Evolutionary conservation across 1,140 invertebrate genomes (phyloP).

Genomic region (Zeugodacus cucurbitae): DNA sequence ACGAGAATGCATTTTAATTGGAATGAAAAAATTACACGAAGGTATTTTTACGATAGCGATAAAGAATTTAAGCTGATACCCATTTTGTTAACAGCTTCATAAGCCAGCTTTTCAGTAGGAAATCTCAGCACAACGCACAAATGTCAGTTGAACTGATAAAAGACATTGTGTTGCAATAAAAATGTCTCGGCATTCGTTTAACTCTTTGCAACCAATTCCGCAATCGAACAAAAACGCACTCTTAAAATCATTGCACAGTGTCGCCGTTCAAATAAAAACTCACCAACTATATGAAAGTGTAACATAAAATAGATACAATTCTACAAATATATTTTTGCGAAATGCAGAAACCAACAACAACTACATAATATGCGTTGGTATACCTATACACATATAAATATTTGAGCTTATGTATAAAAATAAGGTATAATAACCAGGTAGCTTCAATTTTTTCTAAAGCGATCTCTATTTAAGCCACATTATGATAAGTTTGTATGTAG

Average conservation of each 20-base stretch:
- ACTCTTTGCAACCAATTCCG: not conserved
- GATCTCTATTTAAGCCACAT: not conserved
- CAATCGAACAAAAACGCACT: not conserved
- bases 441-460: no score
- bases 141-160: slow-evolving; percentile 19
- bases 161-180: slow-evolving; percentile 22
- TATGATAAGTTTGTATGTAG: not conserved
- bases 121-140: not conserved
- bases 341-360: not conserved
- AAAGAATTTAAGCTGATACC: slow-evolving; percentile 17
- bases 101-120: not conserved
- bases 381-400: not conserved
- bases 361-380: not conserved
- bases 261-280: not conserved
- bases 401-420: not conserved
- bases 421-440: no score
- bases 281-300: not conserved
- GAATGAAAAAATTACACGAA: not conserved
- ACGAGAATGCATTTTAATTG: slow-evolving; percentile 11
- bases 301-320: not conserved
- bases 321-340: not conserved
- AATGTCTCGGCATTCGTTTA: slow-evolving; percentile 7
- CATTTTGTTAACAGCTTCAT: slow-evolving; percentile 30
- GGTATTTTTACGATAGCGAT: slow-evolving; percentile 30
- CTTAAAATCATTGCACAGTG: not conserved